Conservation (phyloP, 2,797 vertebrate genomes). For the Poecilia gillii region DNA sequence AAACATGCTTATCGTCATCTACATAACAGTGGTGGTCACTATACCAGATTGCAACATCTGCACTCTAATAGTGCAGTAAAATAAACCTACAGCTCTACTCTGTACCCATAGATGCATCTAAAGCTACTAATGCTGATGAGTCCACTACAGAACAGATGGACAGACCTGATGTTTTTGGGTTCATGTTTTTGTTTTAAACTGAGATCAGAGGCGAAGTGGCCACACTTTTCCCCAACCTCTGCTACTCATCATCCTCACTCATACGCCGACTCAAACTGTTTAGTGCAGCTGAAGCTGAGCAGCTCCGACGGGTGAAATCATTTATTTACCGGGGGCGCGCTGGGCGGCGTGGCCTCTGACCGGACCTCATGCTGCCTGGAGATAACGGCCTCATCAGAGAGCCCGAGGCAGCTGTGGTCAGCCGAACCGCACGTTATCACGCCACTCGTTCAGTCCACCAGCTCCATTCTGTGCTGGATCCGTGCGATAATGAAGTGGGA, state of each 20-base stretch:
- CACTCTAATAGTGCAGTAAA: background rate
- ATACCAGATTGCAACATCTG: background rate
- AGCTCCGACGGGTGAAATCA: constrained; percentile 67
- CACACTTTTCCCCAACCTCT: constrained; percentile 5
- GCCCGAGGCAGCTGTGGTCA: constrained; percentile 31
- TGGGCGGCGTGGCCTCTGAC: constrained; percentile 51
- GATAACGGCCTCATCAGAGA: constrained; percentile 37
- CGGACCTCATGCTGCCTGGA: constrained; percentile 47
- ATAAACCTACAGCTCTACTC: background rate
- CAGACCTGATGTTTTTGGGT: background rate
- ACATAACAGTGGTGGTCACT: background rate
- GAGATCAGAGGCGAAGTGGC: constrained; percentile 21
- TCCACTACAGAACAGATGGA: constrained; percentile 19
- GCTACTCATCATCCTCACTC: background rate
- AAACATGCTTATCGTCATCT: background rate
- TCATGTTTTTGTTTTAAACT: constrained; percentile 1
- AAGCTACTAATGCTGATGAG: constrained; percentile 2
- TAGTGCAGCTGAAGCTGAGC: constrained; percentile 50
- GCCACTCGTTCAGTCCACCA: constrained; percentile 1
- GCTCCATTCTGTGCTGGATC: background rate
- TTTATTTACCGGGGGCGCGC: constrained; percentile 69
- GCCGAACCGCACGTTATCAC: constrained; percentile 31
- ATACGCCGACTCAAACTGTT: background rate
- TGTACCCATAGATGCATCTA: background rate
- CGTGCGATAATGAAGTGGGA: background rate